Percentiles rank a stretch among this genome's conserved stretches.
Conservation (phyloP, 2,797 vertebrate species). For the Odontamblyopus lacepedii region DNA sequence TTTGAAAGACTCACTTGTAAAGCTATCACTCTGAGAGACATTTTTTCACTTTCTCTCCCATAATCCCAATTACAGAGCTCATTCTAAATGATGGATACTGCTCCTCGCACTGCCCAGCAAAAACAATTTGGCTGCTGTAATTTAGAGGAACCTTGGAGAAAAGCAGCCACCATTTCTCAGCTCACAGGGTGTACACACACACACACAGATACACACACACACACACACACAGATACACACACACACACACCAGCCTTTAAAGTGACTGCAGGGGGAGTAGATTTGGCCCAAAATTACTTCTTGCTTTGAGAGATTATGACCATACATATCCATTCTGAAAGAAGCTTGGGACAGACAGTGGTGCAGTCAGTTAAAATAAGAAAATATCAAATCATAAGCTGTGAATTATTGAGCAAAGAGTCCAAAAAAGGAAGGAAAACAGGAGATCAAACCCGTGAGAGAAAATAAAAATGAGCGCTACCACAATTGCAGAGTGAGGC, state of each 20-base stretch:
- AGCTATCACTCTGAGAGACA: conserved; percentile 65
- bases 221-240: conserved; percentile 39
- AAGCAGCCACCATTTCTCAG: conserved; percentile 60
- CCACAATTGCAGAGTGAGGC: conserved; percentile 69
- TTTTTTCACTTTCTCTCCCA: conserved; percentile 68
- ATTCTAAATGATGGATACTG: conserved; percentile 71
- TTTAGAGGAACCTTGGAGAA: conserved; percentile 59
- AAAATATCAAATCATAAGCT: conserved; percentile 23
- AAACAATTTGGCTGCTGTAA: conserved; percentile 69
- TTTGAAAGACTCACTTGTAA: conserved; percentile 69
- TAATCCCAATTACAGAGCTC: conserved; percentile 74
- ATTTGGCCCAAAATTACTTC: conserved; percentile 62
- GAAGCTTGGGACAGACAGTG: not conserved
- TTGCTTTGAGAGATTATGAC: conserved; percentile 36
- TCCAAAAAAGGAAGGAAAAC: conserved; percentile 28
- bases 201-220: conserved; percentile 33
- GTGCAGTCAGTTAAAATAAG: conserved; percentile 18
- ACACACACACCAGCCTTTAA: conserved; percentile 56
- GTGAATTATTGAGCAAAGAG: conserved; percentile 11
- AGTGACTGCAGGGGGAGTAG: conserved; percentile 65
- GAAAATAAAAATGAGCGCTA: conserved; percentile 50
- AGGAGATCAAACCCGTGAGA: conserved; percentile 37
- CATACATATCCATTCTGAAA: conserved; percentile 17
- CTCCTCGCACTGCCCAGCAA: conserved; percentile 44
- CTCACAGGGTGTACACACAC: conserved; percentile 47